Base-by-base conservation (phyloP, 1,140 invertebrate species). In the Arctopsyche grandis region DNA sequence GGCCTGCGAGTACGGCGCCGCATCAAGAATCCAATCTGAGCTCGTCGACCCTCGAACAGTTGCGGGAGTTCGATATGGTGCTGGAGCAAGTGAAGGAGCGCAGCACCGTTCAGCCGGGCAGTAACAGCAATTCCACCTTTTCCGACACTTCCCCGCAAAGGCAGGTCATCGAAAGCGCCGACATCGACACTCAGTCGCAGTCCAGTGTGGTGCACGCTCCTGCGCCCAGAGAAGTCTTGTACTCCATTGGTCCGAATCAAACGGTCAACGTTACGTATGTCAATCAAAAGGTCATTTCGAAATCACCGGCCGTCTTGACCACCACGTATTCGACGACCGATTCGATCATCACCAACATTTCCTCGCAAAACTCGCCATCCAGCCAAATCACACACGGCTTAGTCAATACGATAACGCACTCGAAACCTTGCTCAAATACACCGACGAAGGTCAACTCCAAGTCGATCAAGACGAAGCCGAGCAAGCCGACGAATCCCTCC, bases 11-110 rank as follows among this genome's bases (percentile, higher is more conserved):
- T 79, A 86, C 79, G 79, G 84, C 86, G 76, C 82, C 86, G 0
- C 84, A 86, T 70, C 79, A 87, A 5, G 86, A 88, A 83, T 86
- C 88, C n/a, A 86, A 88, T 80, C 84, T 89, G 84, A 88, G 88
- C 73, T 85, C 88, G 22, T 90, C 91, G 9, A 94, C 93, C 9
- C 84, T 94, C 22, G 93, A 95, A 84, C 94, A 95, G 83, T 84
- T 95, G 5, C 87, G 93, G 44, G 94, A 95, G 85, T 95, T 95
- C 83, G 94, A 95, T 84, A 93, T 93, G 85, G 93, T 95, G 0
- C 87, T 95, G 56, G 93, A 95, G 84, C 93, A 94, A 86, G 91
- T 94, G 0, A 94, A 94, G 83, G 93, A 94, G 85, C 86, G 93
- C 52, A 93, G 92, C 78, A 91, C 90, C 0, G 91, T 91, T 0